Evolutionary conservation across 2,113 vertebrate species (phyloP).

Genomic region (Melanostigma gelatinosum): DNA sequence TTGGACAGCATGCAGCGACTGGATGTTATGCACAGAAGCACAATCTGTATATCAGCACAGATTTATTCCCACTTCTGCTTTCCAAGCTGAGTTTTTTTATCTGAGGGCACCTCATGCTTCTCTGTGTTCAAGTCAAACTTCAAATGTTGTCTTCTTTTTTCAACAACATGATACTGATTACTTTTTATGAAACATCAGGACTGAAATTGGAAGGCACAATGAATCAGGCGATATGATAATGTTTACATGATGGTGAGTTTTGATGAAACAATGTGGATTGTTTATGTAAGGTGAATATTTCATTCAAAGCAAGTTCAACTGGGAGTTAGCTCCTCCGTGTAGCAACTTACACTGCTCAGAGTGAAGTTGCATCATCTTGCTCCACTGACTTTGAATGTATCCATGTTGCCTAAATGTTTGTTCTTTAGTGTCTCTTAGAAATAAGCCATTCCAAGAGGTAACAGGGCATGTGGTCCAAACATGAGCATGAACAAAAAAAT

Average conservation of each 20-base stretch:
- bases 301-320: background rate
- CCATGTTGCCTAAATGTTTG: background rate
- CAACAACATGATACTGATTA: background rate
- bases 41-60: background rate
- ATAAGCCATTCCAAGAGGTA: background rate
- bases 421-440: background rate
- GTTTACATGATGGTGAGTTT: background rate
- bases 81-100: background rate
- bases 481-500: background rate
- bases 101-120: background rate
- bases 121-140: background rate
- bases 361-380: constrained; percentile 2
- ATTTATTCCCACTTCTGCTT: constrained; percentile 1
- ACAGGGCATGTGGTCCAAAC: background rate
- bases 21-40: constrained; percentile 7
- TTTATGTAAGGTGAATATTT: background rate
- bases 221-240: background rate
- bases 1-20: background rate
- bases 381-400: background rate
- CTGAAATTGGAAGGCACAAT: background rate
- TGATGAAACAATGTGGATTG: background rate
- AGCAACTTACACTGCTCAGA: background rate
- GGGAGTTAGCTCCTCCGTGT: background rate
- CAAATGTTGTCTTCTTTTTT: too few relatives aligned
- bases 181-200: background rate